Conservation (phyloP, 2,797 vertebrate species). For the Siniperca undulata region DNA sequence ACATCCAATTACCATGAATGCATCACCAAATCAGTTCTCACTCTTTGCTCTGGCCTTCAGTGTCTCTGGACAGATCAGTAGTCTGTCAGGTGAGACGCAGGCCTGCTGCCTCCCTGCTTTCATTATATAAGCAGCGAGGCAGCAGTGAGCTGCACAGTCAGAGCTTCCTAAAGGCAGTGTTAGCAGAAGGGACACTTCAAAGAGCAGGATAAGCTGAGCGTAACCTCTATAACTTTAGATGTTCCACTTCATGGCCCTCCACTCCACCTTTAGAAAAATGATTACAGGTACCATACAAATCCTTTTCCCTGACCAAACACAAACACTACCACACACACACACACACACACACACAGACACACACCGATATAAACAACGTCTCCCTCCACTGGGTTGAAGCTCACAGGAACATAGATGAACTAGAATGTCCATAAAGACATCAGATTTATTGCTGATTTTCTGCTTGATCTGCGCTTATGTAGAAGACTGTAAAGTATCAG, state of each 20-base stretch:
- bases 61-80: slow-evolving; percentile 3
- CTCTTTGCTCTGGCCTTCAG: background rate
- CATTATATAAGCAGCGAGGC: slow-evolving; percentile 12
- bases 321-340: slow-evolving; percentile 15
- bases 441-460: slow-evolving; percentile 76
- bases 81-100: slow-evolving; percentile 14
- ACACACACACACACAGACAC: background rate
- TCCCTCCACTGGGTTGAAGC: slow-evolving; percentile 33
- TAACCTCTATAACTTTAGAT: slow-evolving; percentile 55
- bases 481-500: slow-evolving; percentile 66
- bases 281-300: slow-evolving; percentile 52
- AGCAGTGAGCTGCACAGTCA: background rate
- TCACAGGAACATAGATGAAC: slow-evolving; percentile 53
- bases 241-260: slow-evolving; percentile 55
- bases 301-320: slow-evolving; percentile 41
- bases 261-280: slow-evolving; percentile 44
- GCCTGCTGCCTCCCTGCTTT: background rate
- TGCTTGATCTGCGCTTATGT: slow-evolving; percentile 75
- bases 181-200: slow-evolving; percentile 43
- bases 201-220: slow-evolving; percentile 40
- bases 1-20: background rate
- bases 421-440: slow-evolving; percentile 63
- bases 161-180: slow-evolving; percentile 9
- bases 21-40: background rate
- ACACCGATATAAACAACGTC: slow-evolving; percentile 42